A percentile compares a stretch with the other conserved stretches of the same genome.
phyloP scores from a whole-genome alignment of 1,140 invertebrate genomes.

The Diachasma alloeum region DNA sequence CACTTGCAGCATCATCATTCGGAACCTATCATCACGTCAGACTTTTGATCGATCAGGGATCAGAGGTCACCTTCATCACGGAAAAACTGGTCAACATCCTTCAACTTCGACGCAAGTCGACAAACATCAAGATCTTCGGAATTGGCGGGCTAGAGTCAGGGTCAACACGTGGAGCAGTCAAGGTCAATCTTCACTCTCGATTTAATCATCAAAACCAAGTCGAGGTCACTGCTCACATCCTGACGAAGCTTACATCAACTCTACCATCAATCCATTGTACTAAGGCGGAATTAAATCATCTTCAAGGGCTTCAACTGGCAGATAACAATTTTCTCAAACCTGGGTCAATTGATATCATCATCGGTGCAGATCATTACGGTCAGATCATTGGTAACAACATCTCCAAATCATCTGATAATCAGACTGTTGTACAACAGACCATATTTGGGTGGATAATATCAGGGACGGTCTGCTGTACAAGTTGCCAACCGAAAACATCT shows the following conservation, averaged over 20 bases:
- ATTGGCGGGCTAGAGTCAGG: not conserved
- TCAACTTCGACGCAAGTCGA: not conserved
- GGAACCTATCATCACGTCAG: too few relatives aligned
- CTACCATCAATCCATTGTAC: not conserved
- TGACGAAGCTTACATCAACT: too few relatives aligned
- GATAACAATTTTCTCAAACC: too few relatives aligned
- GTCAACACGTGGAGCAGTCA: too few relatives aligned
- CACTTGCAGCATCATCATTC: too few relatives aligned
- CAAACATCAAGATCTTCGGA: not conserved
- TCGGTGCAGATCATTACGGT: conserved; percentile 2
- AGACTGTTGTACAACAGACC: not conserved
- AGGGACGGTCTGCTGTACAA: too few relatives aligned
- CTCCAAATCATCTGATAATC: too few relatives aligned
- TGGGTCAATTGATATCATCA: conserved; percentile 20
- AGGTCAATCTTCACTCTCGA: too few relatives aligned
- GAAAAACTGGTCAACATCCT: not conserved
- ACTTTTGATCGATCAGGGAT: conserved; percentile 6
- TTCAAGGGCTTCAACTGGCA: not conserved
- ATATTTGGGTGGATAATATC: not conserved
- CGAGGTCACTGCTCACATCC: too few relatives aligned
- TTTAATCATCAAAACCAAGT: too few relatives aligned
- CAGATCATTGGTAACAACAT: not conserved
- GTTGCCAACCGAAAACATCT: too few relatives aligned
- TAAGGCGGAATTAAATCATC: not conserved
- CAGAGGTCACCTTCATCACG: not conserved